Percentiles rank a stretch among this genome's conserved stretches.
phyloP scores from a whole-genome alignment of 1,140 invertebrate species.

The Euglossa dilemma region DNA sequence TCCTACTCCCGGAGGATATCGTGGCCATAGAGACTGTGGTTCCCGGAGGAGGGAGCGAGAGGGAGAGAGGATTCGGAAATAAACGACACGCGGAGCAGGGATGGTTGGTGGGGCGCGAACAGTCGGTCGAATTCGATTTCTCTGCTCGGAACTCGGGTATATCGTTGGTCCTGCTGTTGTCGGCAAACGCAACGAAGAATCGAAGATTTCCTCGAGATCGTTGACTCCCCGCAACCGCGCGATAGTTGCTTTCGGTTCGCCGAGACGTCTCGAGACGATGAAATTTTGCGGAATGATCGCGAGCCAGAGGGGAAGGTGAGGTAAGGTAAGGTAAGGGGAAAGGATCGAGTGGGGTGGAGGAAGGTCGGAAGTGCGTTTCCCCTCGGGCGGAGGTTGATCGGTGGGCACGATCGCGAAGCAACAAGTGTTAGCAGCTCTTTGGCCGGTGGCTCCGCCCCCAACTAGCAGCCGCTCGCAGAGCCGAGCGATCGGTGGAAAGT shows the following conservation, averaged over 20 bases:
- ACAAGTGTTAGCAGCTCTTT: conserved; percentile 76
- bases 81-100: conserved; percentile 46
- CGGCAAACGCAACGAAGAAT: background rate
- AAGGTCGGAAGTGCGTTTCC: conserved; percentile 40
- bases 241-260: too few relatives aligned
- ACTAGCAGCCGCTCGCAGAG: conserved; percentile 58
- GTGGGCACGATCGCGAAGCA: conserved; percentile 68
- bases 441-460: conserved; percentile 73
- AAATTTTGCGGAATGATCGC: too few relatives aligned
- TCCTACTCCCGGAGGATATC: conserved; percentile 70
- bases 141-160: background rate
- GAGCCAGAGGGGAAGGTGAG: too few relatives aligned
- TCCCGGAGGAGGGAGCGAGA: conserved; percentile 17
- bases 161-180: too few relatives aligned
- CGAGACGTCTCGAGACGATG: too few relatives aligned
- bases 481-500: conserved; percentile 78
- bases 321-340: too few relatives aligned
- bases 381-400: conserved; percentile 47
- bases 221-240: too few relatives aligned
- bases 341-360: too few relatives aligned
- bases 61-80: conserved; percentile 54
- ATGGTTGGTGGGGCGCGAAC: conserved; percentile 26
- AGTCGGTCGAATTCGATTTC: conserved; percentile 10
- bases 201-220: background rate
- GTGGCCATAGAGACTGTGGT: conserved; percentile 75